Conservation (phyloP, 2,888 invertebrate genomes). For the Hoplodrina ambigua region DNA sequence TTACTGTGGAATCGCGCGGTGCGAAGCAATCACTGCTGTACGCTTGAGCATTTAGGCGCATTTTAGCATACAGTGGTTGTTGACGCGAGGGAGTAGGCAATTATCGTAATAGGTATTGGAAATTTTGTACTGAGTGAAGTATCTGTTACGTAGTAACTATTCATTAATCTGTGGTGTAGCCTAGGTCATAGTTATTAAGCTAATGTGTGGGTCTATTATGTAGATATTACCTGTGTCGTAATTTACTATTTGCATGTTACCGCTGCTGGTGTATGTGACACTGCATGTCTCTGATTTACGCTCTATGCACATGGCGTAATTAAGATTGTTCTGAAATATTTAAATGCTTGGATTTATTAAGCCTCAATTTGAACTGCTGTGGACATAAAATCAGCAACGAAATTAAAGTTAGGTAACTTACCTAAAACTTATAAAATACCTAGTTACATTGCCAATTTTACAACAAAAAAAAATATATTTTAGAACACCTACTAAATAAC, state of each 20-base stretch:
- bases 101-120: too few species aligned
- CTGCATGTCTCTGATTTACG: conserved; percentile 92
- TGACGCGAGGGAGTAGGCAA: too few species aligned
- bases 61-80: too few species aligned
- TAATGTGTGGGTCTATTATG: conserved; percentile 18
- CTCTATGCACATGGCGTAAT: conserved; percentile 94
- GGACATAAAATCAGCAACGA: neutral
- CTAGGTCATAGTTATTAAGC: conserved; percentile 10
- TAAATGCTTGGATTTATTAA: conserved; percentile 8
- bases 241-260: conserved; percentile 92
- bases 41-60: too few species aligned
- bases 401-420: too few species aligned
- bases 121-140: too few species aligned
- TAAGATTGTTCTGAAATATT: conserved; percentile 93
- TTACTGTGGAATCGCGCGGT: too few species aligned
- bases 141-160: too few species aligned
- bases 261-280: conserved; percentile 91
- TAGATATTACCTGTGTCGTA: conserved; percentile 90
- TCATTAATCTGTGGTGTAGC: too few species aligned
- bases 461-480: too few species aligned
- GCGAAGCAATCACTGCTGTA: too few species aligned
- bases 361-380: neutral
- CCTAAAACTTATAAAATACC: neutral
- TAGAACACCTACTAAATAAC: conserved; percentile 91
- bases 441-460: too few species aligned